Base-by-base conservation (phyloP, 2,888 invertebrate genomes). In the Diplazon laetatorius region DNA sequence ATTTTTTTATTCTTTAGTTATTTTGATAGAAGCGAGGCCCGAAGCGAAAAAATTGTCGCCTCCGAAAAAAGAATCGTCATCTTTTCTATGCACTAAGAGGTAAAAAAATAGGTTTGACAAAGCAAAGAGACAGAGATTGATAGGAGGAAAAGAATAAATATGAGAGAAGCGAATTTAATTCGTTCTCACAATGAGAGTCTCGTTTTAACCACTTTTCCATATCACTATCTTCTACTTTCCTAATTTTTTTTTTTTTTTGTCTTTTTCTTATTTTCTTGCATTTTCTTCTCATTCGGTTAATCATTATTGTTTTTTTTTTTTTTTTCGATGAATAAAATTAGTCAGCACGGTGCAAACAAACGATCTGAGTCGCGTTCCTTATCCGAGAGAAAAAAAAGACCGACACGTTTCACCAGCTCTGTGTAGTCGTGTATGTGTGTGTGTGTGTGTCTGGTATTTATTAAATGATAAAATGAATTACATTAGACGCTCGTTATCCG, bases 401-500 rank as follows among this genome's bases (percentile, higher is more conserved):
- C 18, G 18, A 39, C 18, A 48, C 57, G n/a, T n/a, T 37, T 42
- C 55, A 18, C 30, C 4, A 39, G 52, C 39, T 59, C 42, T 55
- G 4, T 22, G 14, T 62, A 63, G 48, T 9, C 37, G 12, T 66
- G 25, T 65, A 42, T 68, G 37, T 65, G 52, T 52, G 22, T 20
- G 18, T 55, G 37, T 48, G 52, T 60, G 35, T 44, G 66, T 52
- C 10, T 20, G 25, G 42, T 59, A 10, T 4, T 12, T 12, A 42
- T 12, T 10, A 42, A 8, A 39, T 5, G 9, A 35, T 18, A 35
- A 57, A 35, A 57, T 8, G 30, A 60, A 70, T 16, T 50, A 16
- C 65, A 37, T 69, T 14, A 59, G n/a, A 46, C 42, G 66, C 68
- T 68, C 70, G 65, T 52, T 39, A 52, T 68, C 37, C 66, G 71